Base-by-base conservation (phyloP, 2,888 invertebrate species). In the Leuctra nigra region DNA sequence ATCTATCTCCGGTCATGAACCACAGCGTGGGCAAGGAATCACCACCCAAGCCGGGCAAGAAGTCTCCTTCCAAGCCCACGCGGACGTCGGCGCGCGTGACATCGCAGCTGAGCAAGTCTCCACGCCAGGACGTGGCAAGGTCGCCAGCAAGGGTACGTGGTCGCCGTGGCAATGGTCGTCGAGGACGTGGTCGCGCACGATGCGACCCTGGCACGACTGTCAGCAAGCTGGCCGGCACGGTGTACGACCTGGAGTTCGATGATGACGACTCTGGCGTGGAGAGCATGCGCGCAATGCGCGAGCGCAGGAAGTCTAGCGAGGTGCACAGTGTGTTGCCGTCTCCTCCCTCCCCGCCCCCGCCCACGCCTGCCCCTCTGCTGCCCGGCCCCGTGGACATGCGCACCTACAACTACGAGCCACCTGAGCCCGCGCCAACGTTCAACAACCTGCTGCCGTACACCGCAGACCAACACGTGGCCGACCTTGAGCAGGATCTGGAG, bases 341-440 rank as follows among this genome's bases (percentile, higher is more conserved):
- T 11, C 76, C 78, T 39, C 74, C 77, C 4, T 74, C 79, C 13
- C 58, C 60, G 24, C 48, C 55, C 2, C 50, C 56, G 22, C 54
- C 54, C 18, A 56, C 57, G 7, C 58, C 60, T 33, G 66, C 64
- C 20, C 70, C 75, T 2, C 64, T 91, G 53, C 70, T 91, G 61
- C 91, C 91, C 0, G 91, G 90, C 1, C 91, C 91, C 0, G 91
- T 91, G 0, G 91, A 91, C 69, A 91, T 91, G 91, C 81, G 91
- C 54, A 91, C 91, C 0, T 91, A 91, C 68, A 87, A 83, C 66
- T 77, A 73, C 24, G 74, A 77, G 1, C 16, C n/a, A 9, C 76
- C 79, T 58, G 84, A 83, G 61, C 77, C 77, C 23, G 77, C 79
- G 57, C 73, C 75, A 1, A 76, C 81, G 18, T n/a, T n/a, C n/a